These are phyloP conservation scores for Hippocampus kuda DNA, from an alignment of 2,797 vertebrate genomes.

Conservation along the genomic window DNA sequence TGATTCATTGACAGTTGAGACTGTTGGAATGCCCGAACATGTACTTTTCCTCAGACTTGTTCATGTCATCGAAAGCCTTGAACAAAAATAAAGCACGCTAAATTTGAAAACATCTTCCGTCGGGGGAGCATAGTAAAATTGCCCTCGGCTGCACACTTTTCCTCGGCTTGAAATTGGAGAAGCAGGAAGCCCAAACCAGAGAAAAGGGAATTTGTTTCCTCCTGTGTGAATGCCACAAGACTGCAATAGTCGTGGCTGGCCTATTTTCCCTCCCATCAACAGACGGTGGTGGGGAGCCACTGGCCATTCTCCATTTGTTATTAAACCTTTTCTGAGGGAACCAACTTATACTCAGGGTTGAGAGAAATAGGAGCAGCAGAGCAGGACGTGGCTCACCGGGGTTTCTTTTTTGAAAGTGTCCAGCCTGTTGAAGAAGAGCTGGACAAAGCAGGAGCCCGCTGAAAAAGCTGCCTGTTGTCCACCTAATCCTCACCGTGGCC, in stretches of 20 bases:
- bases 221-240: slow-evolving; percentile 45
- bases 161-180: slow-evolving; percentile 18
- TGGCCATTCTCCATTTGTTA: slow-evolving; percentile 59
- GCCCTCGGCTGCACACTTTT: slow-evolving; percentile 15
- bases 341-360: slow-evolving; percentile 55
- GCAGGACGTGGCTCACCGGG: slow-evolving; percentile 50
- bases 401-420: slow-evolving; percentile 57
- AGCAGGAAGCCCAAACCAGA: slow-evolving; percentile 13
- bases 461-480: slow-evolving; percentile 66
- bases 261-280: slow-evolving; percentile 53
- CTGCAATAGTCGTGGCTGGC: slow-evolving; percentile 43
- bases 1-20: neutral
- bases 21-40: too few relatives aligned
- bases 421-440: slow-evolving; percentile 50
- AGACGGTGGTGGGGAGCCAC: slow-evolving; percentile 59
- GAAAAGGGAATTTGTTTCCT: slow-evolving; percentile 43
- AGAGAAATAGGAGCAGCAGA: slow-evolving; percentile 50
- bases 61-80: too few relatives aligned
- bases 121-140: neutral
- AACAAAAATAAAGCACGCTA: too few relatives aligned
- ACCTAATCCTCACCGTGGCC: slow-evolving; percentile 55
- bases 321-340: slow-evolving; percentile 57
- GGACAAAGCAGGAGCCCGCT: slow-evolving; percentile 54
- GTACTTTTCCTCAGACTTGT: too few relatives aligned
- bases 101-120: too few relatives aligned